Evolutionary conservation across 1,140 invertebrate species (phyloP).

Genomic region (Anastatus disparis): DNA sequence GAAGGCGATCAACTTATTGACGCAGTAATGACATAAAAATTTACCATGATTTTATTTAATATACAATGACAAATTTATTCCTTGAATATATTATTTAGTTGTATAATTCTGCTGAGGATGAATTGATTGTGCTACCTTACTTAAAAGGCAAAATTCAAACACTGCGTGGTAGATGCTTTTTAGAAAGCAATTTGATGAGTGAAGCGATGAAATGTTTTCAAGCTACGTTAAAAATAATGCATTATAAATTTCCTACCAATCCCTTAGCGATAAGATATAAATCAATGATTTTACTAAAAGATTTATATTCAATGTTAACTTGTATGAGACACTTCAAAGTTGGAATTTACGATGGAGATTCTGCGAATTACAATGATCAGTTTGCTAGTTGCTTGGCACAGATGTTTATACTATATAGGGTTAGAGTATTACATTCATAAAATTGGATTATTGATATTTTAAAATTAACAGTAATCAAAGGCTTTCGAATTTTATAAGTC

Average conservation of each 20-base stretch:
- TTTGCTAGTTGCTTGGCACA: slow-evolving; percentile 64
- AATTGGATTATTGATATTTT: too few species aligned
- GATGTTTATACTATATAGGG: slow-evolving; percentile 64
- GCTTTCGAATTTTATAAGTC: too few species aligned
- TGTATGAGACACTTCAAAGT: slow-evolving; percentile 39
- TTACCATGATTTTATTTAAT: too few species aligned
- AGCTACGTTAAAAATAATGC: slow-evolving; percentile 52
- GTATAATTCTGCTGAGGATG: slow-evolving; percentile 46
- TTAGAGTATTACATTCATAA: slow-evolving; percentile 40
- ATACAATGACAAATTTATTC: background rate
- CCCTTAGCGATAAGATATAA: slow-evolving; percentile 54
- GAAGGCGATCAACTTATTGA: slow-evolving; percentile 58
- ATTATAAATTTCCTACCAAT: slow-evolving; percentile 59
- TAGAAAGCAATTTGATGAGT: slow-evolving; percentile 56
- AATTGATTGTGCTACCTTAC: slow-evolving; percentile 57
- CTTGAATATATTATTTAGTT: slow-evolving; percentile 46
- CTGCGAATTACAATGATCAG: slow-evolving; percentile 62
- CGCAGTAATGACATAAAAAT: slow-evolving; percentile 46
- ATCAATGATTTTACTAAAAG: slow-evolving; percentile 50
- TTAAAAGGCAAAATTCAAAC: slow-evolving; percentile 64
- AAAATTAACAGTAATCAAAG: too few species aligned
- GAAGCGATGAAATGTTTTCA: slow-evolving; percentile 57
- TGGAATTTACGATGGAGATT: slow-evolving; percentile 19
- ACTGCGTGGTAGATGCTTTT: slow-evolving; percentile 60
- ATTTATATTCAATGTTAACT: slow-evolving; percentile 46